Evolutionary conservation across 2,797 vertebrate species (phyloP).

Genomic region (Setipinna tenuifilis): DNA sequence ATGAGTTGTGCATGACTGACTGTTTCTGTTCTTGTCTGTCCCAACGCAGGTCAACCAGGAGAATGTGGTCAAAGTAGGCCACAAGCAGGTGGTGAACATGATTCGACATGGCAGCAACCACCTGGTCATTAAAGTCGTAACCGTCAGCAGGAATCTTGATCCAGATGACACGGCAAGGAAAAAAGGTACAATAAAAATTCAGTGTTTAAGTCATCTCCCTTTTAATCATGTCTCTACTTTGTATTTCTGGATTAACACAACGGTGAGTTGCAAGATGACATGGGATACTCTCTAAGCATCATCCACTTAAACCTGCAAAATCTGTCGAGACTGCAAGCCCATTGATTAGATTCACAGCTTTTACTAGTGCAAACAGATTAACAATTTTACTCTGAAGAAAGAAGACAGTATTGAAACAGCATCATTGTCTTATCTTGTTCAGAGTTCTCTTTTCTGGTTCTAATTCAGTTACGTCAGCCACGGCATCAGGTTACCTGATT

Average conservation of each 20-base stretch:
- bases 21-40: background rate
- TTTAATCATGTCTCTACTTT: background rate
- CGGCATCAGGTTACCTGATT: background rate
- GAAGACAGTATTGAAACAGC: background rate
- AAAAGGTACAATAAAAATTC: slow-evolving; percentile 75
- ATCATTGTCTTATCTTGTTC: background rate
- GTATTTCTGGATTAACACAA: background rate
- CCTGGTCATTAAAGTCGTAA: slow-evolving; percentile 87
- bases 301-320: no score
- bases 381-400: background rate
- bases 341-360: no score
- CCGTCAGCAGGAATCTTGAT: slow-evolving; percentile 86
- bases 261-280: background rate
- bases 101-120: slow-evolving; percentile 88
- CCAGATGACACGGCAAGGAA: slow-evolving; percentile 88
- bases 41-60: slow-evolving; percentile 83
- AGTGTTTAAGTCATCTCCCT: background rate
- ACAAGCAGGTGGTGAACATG: slow-evolving; percentile 91
- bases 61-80: slow-evolving; percentile 89
- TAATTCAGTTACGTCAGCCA: background rate
- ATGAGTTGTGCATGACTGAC: background rate
- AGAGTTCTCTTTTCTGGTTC: background rate
- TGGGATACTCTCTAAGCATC: no score
- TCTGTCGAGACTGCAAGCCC: no score
- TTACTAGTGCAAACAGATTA: no score